Conservation (phyloP, 2,888 invertebrate genomes). For the Teleiodes luculella region DNA sequence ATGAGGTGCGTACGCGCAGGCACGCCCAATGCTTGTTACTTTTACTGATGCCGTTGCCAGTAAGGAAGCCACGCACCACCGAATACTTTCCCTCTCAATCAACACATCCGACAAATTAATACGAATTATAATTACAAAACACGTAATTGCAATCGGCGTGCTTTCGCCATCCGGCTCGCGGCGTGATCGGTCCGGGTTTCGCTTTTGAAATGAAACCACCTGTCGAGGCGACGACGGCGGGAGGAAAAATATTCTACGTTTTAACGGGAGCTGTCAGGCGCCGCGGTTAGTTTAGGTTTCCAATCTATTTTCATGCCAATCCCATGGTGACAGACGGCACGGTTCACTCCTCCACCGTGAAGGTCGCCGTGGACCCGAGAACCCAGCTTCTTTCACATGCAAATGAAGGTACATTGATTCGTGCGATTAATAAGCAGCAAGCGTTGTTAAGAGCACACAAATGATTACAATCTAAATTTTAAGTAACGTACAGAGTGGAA, state of each 20-base stretch:
- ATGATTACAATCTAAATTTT: constrained; percentile 3
- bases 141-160: constrained; percentile 34
- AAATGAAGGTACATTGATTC: constrained; percentile 15
- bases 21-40: constrained; percentile 28
- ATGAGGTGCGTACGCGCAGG: constrained; percentile 40
- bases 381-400: constrained; percentile 5
- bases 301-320: constrained; percentile 21
- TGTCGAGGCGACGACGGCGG: constrained; percentile 32
- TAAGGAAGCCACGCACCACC: constrained; percentile 58
- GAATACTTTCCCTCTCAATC: constrained; percentile 71
- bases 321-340: constrained; percentile 1
- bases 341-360: constrained; percentile 12
- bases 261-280: constrained; percentile 26
- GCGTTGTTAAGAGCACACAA: constrained; percentile 18
- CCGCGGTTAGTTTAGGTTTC: constrained; percentile 19
- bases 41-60: constrained; percentile 26
- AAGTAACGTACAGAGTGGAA: constrained; percentile 17
- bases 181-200: constrained; percentile 38
- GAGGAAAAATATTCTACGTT: constrained; percentile 31
- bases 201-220: constrained; percentile 58
- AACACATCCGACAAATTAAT: constrained; percentile 44
- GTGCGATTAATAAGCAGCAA: constrained; percentile 28
- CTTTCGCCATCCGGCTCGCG: constrained; percentile 43
- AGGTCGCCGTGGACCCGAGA: neutral
- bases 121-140: constrained; percentile 43